Evolutionary conservation across 2,888 invertebrate species (phyloP), one percentile per base, ranked within the genome.

Genomic region (Synanthedon myopaeformis): DNA sequence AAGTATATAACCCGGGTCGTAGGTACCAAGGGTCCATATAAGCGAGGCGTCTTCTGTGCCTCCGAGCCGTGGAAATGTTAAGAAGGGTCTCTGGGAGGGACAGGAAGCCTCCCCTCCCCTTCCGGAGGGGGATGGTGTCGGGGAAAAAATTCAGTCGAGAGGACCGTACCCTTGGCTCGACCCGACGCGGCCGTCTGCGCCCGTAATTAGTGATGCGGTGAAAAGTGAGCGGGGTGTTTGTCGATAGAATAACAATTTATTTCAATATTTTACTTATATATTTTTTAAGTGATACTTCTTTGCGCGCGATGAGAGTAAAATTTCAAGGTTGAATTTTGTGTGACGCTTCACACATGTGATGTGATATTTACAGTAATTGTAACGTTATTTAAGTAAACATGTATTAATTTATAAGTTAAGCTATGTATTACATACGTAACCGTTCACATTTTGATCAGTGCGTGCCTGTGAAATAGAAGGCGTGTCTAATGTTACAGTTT

Each of bases 191-290:
- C 67, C 75, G 84, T 83, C 85, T 84, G 82, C 75, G 75, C 69
- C 69, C 74, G 83, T 84, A 84, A 85, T 84, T 86, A 86, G 86
- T 84, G 85, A 82, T 81, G 85, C 78, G 78, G 78, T 66, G 67
- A 58, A 57, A 56, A 54, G 63, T 62, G 78, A 59, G 54, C 51
- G 56, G 51, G 49, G 35, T 49, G 50, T 17, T 48, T 72, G 72
- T 81, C 82, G 82, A 82, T 76, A 51, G 19, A 49, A 49, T 49
- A 19, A 49, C 14, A 41, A 11, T 52, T 11, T 53, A 53, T 45
- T 52, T 55, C 53, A 52, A 41, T 19, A 42, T 54, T 51, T 50
- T 41, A 35, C 35, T 23, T 35, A 35, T 35, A 10, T 35, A 5
- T 35, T 35, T 10, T 10, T 35, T 1, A 35, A 10, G 35, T 35